Conservation (phyloP, 1,140 invertebrate species). For the Mercenaria mercenaria region DNA sequence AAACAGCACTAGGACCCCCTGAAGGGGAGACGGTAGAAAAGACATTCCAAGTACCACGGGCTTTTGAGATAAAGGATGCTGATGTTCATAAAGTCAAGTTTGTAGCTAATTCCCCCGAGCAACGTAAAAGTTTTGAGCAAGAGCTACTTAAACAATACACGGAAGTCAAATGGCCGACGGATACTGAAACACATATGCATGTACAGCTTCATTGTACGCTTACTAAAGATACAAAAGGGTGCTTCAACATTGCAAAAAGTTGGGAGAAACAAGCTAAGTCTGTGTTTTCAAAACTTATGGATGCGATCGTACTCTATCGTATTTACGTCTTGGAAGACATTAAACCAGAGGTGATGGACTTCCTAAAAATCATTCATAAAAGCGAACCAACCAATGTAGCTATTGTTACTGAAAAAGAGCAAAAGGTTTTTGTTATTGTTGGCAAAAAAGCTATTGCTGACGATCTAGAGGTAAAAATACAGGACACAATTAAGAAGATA, state of each 20-base stretch:
- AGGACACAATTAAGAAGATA: not conserved
- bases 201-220: conserved; percentile 38
- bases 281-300: not conserved
- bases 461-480: conserved; percentile 38
- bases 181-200: not conserved
- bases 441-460: conserved; percentile 51
- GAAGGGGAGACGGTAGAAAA: conserved; percentile 21
- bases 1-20: not conserved
- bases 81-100: not conserved
- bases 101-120: not conserved
- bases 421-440: conserved; percentile 32
- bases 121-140: not conserved
- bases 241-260: conserved; percentile 6
- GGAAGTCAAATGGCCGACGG: not conserved
- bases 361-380: not conserved
- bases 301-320: not conserved
- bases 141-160: not conserved
- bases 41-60: not conserved
- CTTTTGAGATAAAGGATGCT: not conserved
- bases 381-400: not conserved
- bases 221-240: conserved; percentile 33
- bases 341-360: conserved; percentile 43
- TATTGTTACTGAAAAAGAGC: conserved; percentile 5
- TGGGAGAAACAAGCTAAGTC: conserved; percentile 39
- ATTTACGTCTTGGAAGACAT: conserved; percentile 53